These are phyloP conservation scores for Podilymbus podiceps DNA, from an alignment of 2,113 vertebrate genomes.

Conservation along the genomic window DNA sequence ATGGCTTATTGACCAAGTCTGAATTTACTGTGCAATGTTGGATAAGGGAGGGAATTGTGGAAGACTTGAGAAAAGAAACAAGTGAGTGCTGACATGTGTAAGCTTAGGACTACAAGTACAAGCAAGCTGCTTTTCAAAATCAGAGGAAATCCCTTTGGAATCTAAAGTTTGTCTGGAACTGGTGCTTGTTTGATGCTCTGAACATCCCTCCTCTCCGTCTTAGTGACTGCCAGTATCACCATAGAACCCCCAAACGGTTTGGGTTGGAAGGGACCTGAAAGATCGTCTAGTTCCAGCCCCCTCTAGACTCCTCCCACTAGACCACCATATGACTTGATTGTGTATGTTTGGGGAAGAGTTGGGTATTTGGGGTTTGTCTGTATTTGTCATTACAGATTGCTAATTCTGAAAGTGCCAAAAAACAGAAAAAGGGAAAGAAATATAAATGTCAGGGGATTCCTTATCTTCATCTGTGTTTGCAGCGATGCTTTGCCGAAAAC, in stretches of 20 bases:
- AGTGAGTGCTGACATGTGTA: background rate
- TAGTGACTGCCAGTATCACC: background rate
- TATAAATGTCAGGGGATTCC: background rate
- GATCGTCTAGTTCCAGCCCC: too few relatives aligned
- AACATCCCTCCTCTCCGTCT: background rate
- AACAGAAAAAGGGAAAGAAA: background rate
- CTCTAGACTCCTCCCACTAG: too few relatives aligned
- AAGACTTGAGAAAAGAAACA: background rate
- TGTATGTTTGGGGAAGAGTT: background rate
- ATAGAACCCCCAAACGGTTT: too few relatives aligned
- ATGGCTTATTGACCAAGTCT: background rate
- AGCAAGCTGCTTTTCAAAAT: background rate
- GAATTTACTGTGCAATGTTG: background rate
- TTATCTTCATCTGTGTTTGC: background rate
- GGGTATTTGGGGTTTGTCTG: background rate
- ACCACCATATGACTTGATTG: too few relatives aligned
- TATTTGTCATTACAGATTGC: background rate
- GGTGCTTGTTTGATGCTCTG: background rate
- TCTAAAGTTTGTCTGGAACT: background rate
- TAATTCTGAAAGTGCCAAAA: background rate
- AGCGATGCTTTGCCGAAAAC: background rate
- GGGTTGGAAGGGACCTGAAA: too few relatives aligned
- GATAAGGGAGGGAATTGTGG: background rate
- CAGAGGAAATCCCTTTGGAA: rapidly evolving
- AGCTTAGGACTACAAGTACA: background rate